Evolutionary conservation across 2,113 vertebrate genomes (phyloP), one percentile per base, ranked within the genome.

Genomic region (Vimba vimba): DNA sequence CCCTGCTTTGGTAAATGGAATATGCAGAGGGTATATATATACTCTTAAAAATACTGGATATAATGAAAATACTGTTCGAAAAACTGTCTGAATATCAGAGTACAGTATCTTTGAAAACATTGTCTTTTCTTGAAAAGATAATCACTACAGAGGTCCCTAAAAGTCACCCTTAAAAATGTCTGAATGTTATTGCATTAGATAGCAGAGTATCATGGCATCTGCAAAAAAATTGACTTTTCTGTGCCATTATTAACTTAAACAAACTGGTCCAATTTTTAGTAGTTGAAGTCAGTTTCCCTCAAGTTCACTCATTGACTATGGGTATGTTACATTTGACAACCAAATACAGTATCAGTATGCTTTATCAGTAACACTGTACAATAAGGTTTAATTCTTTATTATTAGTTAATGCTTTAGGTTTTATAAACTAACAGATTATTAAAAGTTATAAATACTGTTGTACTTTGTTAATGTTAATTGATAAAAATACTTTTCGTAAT

Each of bases 1-100:
- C 13, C 25, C 33, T 83, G 66, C 19, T 73, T 69, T 55, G 81
- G 30, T 55, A 57, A 50, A 83, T 83, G 45, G 66, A 83, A 82
- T 82, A 82, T 68, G 79, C 79, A 82, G 79, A 82, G 79, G 62
- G 25, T 68, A 19, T 66, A 47, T 33, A 33, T 62, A 81, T 81
- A 81, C 55, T 79, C 33, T 80, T 62, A 57, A 6, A 57, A 57
- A 43, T 43, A 9, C 8, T 43, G 43, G 43, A 43, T 43, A 43
- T 9, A 43, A 43, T 9, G 8, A 43, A 23, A 57, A 23, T 57
- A 11, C 79, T 68, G 25, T 50, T 50, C 4, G 8, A 76, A 27
- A 68, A 68, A 52, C 27, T 64, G 57, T 43, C 30, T n/a, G 30
- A 59, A 59, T 59, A 79, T 13, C 33, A 27, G 57, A 6, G 79